These are phyloP conservation scores for Fragum whitleyi DNA, from an alignment of 2,888 invertebrate species.

Conservation along the genomic window DNA sequence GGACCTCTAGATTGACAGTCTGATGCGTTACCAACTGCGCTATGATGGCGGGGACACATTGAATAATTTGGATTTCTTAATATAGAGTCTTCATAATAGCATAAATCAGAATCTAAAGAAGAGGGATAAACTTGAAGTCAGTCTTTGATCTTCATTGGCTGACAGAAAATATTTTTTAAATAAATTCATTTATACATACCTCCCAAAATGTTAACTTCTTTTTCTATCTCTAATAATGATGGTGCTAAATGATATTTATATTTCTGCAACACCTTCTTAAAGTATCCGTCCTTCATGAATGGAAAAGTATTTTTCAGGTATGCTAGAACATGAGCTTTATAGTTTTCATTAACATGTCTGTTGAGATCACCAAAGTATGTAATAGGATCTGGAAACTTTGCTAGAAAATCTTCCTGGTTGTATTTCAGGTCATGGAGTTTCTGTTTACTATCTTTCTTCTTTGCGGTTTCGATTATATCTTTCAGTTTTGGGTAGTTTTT, in stretches of 20 bases:
- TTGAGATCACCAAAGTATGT: constrained; percentile 72
- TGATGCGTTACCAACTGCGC: too few species aligned
- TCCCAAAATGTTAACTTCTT: constrained; percentile 7
- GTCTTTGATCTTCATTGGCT: too few species aligned
- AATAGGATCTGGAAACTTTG: constrained; percentile 80
- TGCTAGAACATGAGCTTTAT: constrained; percentile 73
- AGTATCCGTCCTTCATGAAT: constrained; percentile 70
- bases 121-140: too few species aligned
- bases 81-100: too few species aligned
- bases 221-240: constrained; percentile 66
- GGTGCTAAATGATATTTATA: constrained; percentile 75
- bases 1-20: too few species aligned
- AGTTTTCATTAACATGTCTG: constrained; percentile 72
- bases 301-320: constrained; percentile 76
- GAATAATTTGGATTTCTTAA: too few species aligned
- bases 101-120: too few species aligned
- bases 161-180: too few species aligned
- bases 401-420: constrained; percentile 76
- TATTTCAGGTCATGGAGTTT: constrained; percentile 69
- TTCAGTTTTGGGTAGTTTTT: constrained; percentile 77
- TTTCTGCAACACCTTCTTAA: constrained; percentile 71
- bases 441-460: constrained; percentile 61
- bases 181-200: not conserved
- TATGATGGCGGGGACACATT: too few species aligned
- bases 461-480: constrained; percentile 71